Evolutionary conservation across 2,113 vertebrate genomes (phyloP), one percentile per base, ranked within the genome.

Genomic region (Ciconia maguari): DNA sequence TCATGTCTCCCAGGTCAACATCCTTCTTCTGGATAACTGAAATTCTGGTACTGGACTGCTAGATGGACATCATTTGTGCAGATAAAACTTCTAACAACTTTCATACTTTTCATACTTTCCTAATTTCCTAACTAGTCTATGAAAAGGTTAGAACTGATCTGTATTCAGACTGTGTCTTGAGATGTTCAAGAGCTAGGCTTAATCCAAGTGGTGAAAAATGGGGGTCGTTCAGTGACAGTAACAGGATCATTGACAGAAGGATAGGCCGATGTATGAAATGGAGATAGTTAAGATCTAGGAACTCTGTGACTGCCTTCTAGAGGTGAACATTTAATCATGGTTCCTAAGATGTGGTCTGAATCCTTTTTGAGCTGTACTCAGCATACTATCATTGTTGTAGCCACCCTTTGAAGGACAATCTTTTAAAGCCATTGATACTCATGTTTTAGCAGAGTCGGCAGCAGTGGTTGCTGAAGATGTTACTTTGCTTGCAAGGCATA

Each of bases 141-240:
- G 42, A 18, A 79, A 41, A 77, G 22, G 7, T 52, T 26, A 44
- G 80, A 66, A 48, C 13, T 30, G 44, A 52, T 24, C 24, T n/a
- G 38, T 52, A n/a, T 89, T 91, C 34, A 48, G 65, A 52, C 29
- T 9, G 19, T 36, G 82, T 36, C 21, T 72, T 69, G 74, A 52
- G 48, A 46, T 79, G 57, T 87, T 82, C 46, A 79, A 62, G 26
- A 71, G 20, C 16, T 20, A 10, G 27, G 8, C 21, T 82, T 62
- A 17, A n/a, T 51, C 38, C 48, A 22, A 38, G 48, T n/a, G 7
- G 12, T 41, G 38, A 48, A 68, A 34, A 72, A n/a, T 38, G 17
- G 22, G 7, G 5, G 9, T 30, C 0, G 0, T 68, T 95, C 46
- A 24, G 30, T n/a, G 20, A 58, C n/a, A 58, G 36, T 21, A 76